Percentiles rank a stretch among this genome's conserved stretches.
Evolutionary conservation across 2,888 invertebrate genomes (phyloP).

Genomic region (Brenthis daphne): DNA sequence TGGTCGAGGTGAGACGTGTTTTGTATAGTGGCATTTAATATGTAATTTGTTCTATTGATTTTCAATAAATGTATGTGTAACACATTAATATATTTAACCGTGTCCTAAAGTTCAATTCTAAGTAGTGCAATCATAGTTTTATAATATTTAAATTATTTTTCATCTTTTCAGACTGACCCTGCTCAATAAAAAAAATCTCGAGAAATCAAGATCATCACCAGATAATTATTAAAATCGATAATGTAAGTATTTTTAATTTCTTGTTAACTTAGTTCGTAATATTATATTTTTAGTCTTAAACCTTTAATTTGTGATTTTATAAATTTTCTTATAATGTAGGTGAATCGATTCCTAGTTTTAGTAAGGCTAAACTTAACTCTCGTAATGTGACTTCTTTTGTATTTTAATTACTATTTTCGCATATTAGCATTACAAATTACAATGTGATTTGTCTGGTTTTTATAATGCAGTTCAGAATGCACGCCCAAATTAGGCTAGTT

Average conservation of each 20-base stretch:
- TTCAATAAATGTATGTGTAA: slow-evolving; percentile 3
- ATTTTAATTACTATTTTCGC: too few relatives aligned
- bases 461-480: too few relatives aligned
- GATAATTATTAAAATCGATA: slow-evolving; percentile 44
- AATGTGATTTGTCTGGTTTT: too few relatives aligned
- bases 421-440: too few relatives aligned
- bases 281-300: background rate
- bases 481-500: too few relatives aligned
- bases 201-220: slow-evolving; percentile 58
- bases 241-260: slow-evolving; percentile 61
- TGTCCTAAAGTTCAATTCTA: too few relatives aligned
- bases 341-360: too few relatives aligned
- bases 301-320: too few relatives aligned
- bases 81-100: background rate
- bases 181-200: slow-evolving; percentile 56
- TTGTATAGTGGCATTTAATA: slow-evolving; percentile 7
- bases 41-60: slow-evolving; percentile 8
- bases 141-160: background rate
- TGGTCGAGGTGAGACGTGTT: slow-evolving; percentile 74
- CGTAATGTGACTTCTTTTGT: too few relatives aligned
- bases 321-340: too few relatives aligned
- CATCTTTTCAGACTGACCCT: slow-evolving; percentile 68
- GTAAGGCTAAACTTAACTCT: too few relatives aligned
- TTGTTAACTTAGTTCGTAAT: slow-evolving; percentile 4
- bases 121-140: background rate